These are phyloP conservation scores for Epinephelus awoara DNA, from an alignment of 2,797 vertebrate species.

Conservation along the genomic window DNA sequence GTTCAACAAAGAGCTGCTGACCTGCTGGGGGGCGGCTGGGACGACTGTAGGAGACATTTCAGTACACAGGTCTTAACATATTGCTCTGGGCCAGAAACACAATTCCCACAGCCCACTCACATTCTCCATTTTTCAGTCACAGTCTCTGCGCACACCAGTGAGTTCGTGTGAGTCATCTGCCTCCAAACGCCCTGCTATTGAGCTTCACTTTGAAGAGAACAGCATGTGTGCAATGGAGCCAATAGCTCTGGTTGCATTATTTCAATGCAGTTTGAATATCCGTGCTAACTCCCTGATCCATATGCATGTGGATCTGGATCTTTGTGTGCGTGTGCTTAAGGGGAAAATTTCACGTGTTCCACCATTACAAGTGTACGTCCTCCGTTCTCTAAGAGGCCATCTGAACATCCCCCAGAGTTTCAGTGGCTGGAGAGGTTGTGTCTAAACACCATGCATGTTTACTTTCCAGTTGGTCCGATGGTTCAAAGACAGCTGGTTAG, in stretches of 20 bases:
- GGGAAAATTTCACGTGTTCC: conserved; percentile 19
- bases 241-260: conserved; percentile 41
- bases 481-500: conserved; percentile 57
- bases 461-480: conserved; percentile 40
- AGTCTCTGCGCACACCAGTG: conserved; percentile 54
- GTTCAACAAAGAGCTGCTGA: conserved; percentile 62
- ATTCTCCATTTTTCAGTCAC: conserved; percentile 54
- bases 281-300: conserved; percentile 24
- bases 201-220: conserved; percentile 55
- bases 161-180: conserved; percentile 73
- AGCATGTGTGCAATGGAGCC: conserved; percentile 43
- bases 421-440: conserved; percentile 26
- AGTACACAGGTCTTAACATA: conserved; percentile 56
- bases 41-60: conserved; percentile 49
- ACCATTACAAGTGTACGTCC: background rate
- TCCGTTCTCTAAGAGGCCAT: conserved; percentile 15
- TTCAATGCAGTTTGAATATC: conserved; percentile 31
- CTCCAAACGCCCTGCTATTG: conserved; percentile 44
- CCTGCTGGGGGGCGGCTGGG: conserved; percentile 36
- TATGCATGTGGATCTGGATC: conserved; percentile 17
- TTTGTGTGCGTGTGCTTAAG: conserved; percentile 11
- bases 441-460: conserved; percentile 36
- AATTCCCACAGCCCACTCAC: conserved; percentile 60
- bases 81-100: conserved; percentile 55
- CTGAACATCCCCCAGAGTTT: conserved; percentile 6